phyloP scores from a whole-genome alignment of 1,140 invertebrate species.

The Cepaea nemoralis region DNA sequence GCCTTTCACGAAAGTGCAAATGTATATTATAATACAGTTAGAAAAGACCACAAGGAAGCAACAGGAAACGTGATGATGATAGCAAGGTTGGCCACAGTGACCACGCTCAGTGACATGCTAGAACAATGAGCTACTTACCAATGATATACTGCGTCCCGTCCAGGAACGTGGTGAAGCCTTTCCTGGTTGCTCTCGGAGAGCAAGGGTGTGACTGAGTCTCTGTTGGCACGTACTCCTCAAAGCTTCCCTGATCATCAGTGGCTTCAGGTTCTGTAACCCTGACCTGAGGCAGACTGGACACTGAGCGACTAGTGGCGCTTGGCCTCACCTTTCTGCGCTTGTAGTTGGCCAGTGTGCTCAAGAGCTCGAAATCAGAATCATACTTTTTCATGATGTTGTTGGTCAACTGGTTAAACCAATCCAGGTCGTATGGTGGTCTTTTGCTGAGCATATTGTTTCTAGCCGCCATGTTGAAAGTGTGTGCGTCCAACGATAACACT shows the following conservation, averaged over 20 bases:
- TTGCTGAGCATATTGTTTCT: background rate
- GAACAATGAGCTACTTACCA: slow-evolving; percentile 45
- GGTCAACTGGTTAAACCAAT: slow-evolving; percentile 30
- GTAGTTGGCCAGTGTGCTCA: background rate
- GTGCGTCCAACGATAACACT: too few species aligned
- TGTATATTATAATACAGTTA: too few species aligned
- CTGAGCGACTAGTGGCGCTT: slow-evolving; percentile 16
- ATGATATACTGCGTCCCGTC: slow-evolving; percentile 57
- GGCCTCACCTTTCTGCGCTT: background rate
- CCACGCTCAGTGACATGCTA: too few species aligned
- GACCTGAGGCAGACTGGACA: slow-evolving; percentile 35
- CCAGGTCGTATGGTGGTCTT: slow-evolving; percentile 28
- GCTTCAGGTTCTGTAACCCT: slow-evolving; percentile 30
- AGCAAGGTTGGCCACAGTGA: too few species aligned
- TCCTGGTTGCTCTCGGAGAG: slow-evolving; percentile 47
- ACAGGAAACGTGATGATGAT: too few species aligned
- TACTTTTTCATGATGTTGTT: slow-evolving; percentile 39
- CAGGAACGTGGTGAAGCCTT: slow-evolving; percentile 55
- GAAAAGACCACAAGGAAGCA: too few species aligned
- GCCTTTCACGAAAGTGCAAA: too few species aligned
- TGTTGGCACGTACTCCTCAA: slow-evolving; percentile 9
- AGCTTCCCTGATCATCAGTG: background rate
- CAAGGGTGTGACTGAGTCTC: slow-evolving; percentile 52
- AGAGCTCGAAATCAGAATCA: slow-evolving; percentile 5
- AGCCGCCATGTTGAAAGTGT: background rate